Evolutionary conservation across 2,888 invertebrate genomes (phyloP), one percentile per base, ranked within the genome.

Genomic region (Lasiommata megera): DNA sequence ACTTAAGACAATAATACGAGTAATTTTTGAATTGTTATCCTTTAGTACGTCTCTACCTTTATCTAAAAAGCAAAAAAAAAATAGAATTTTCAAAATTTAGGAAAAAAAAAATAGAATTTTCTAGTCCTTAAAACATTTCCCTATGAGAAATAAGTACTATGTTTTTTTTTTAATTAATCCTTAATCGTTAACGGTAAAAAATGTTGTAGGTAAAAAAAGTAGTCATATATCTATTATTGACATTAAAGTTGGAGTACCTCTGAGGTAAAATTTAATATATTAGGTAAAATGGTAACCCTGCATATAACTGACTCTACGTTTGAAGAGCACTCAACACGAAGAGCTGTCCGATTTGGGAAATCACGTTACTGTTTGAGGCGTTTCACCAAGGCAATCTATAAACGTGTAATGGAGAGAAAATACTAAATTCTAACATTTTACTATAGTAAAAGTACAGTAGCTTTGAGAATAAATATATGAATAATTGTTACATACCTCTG

Each of bases 271-370:
- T 31, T 31, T 46, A 31, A 46, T 31, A 50, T 38, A 16, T 38
- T 37, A 28, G 11, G 23, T 38, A 31, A 52, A 31, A 52, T 44
- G 53, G 53, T 53, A 53, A 44, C 53, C 53, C 53, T 66, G 64
- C 63, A 66, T 65, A 65, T 65, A 65, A 66, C 64, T 60, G 58
- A 60, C 56, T 67, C 56, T 65, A 55, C 65, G 66, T 76, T 79
- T 82, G 74, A 77, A 87, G 82, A 82, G 86, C 86, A 84, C 88
- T 88, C 79, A 78, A 74, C 76, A 73, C 62, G 64, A 69, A 76
- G 80, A 77, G 81, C 78, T 76, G 79, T 73, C 81, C 83, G 82
- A 86, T 89, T 88, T 84, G 76, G 82, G 79, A 87, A 89, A 89
- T 86, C 82, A 83, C 74, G 84, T 89, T 88, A 88, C 73, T 65